phyloP scores from a whole-genome alignment of 2,888 invertebrate genomes.

The Tineola bisselliella region DNA sequence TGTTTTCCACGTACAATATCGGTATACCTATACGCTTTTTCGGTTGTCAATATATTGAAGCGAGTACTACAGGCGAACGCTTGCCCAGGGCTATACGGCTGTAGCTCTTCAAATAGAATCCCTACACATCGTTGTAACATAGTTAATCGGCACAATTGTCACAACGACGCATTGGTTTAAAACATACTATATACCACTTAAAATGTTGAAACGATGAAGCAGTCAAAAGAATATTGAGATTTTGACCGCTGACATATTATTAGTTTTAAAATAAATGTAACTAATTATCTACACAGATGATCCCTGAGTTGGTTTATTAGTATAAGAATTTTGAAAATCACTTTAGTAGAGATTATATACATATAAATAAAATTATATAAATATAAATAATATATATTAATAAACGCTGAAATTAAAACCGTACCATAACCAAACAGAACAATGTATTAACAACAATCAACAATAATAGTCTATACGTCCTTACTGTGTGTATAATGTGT shows the following conservation, averaged over 20 bases:
- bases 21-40: not conserved
- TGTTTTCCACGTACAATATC: not conserved
- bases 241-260: too few relatives aligned
- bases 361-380: too few relatives aligned
- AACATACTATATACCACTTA: too few relatives aligned
- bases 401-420: not conserved
- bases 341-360: too few relatives aligned
- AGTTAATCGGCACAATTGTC: not conserved
- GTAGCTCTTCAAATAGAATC: not conserved
- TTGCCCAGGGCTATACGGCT: not conserved
- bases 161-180: not conserved
- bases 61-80: not conserved
- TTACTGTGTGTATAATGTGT: not conserved
- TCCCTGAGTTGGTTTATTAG: too few relatives aligned
- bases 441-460: not conserved
- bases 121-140: not conserved
- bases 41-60: not conserved
- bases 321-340: too few relatives aligned
- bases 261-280: too few relatives aligned
- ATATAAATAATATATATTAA: too few relatives aligned
- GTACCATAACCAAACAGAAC: not conserved
- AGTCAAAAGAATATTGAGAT: too few relatives aligned
- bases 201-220: too few relatives aligned
- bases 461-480: not conserved
- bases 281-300: too few relatives aligned